A percentile compares a stretch with the other conserved stretches of the same genome.
Conservation (phyloP, 2,113 vertebrate species). For the Azemiops feae region DNA sequence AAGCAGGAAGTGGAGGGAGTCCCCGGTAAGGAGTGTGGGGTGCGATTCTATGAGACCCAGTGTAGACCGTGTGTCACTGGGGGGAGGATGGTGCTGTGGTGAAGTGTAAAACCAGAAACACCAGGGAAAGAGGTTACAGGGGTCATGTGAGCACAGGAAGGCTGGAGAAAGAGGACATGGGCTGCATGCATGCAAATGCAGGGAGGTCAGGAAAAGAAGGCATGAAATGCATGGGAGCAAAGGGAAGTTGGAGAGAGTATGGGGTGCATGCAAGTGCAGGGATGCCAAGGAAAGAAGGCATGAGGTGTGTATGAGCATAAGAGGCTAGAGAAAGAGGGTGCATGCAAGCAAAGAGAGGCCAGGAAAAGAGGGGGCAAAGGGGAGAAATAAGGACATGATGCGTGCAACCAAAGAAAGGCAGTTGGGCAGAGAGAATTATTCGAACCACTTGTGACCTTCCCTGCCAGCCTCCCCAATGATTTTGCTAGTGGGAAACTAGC, state of each 20-base stretch:
- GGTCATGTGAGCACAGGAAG: background rate
- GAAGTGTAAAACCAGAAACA: background rate
- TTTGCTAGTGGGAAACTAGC: background rate
- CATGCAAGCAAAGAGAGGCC: background rate
- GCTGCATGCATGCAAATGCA: background rate
- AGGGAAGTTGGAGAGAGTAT: background rate
- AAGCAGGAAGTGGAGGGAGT: background rate
- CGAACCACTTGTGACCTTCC: background rate
- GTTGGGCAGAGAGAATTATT: background rate
- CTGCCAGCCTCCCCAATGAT: background rate
- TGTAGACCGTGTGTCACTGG: background rate
- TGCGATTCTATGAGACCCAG: background rate
- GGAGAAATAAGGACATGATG: too few species aligned
- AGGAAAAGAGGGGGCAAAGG: background rate
- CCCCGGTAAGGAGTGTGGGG: background rate
- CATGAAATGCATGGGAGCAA: background rate
- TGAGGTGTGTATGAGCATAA: background rate
- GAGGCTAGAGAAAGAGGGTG: background rate
- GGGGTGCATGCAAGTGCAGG: background rate
- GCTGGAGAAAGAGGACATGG: background rate
- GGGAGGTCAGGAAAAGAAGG: background rate
- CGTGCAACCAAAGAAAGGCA: background rate
- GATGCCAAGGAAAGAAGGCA: background rate
- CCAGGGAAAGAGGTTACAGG: background rate
- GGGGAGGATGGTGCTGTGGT: background rate